Evolutionary conservation across 2,113 vertebrate species (phyloP).

Genomic region (Protobothrops flavoviridis): DNA sequence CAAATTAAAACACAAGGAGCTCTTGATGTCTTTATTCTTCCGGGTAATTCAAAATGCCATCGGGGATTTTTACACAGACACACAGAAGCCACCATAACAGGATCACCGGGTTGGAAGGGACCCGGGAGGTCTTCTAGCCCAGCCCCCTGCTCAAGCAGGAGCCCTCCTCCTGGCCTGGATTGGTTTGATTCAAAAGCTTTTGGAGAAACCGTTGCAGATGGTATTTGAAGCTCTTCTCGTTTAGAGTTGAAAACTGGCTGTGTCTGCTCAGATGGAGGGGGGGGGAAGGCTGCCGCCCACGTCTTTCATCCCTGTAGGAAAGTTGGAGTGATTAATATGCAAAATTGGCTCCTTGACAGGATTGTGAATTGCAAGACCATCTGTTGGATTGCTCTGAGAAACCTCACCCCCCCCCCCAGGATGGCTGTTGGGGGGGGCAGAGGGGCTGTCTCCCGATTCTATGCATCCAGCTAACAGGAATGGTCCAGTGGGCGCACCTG

Average conservation of each 20-base stretch:
- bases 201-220: neutral
- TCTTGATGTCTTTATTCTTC: neutral
- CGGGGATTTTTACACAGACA: neutral
- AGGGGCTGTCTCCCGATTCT: accelerated
- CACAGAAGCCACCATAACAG: neutral
- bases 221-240: neutral
- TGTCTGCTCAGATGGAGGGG: neutral
- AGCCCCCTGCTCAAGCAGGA: neutral
- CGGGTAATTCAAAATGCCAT: neutral
- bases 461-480: neutral
- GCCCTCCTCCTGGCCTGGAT: neutral
- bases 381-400: neutral
- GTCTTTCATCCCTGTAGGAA: neutral
- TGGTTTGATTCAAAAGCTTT: neutral
- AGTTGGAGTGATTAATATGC: slow-evolving; percentile 4
- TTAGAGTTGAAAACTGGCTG: neutral
- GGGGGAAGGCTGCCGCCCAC: neutral
- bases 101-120: neutral
- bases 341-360: neutral
- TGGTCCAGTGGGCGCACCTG: neutral
- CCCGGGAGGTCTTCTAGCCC: neutral
- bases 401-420: neutral
- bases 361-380: slow-evolving; percentile 3
- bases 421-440: neutral
- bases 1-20: neutral